Percentiles rank a stretch among this genome's conserved stretches.
Conservation (phyloP, 2,113 vertebrate genomes). For the Zosterops lateralis region DNA sequence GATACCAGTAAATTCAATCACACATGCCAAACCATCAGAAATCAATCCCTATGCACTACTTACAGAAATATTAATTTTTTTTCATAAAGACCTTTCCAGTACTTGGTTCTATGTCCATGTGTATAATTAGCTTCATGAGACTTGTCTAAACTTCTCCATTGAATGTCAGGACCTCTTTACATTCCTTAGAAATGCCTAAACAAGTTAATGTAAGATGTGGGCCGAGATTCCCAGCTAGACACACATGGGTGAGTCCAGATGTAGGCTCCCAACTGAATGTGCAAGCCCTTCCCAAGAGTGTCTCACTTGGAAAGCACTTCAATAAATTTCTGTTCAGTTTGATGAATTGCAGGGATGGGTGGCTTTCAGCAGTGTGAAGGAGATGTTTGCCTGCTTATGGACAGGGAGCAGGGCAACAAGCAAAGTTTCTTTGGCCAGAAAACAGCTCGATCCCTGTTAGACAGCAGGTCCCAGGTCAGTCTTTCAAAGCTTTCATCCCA, state of each 20-base stretch:
- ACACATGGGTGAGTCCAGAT: not conserved
- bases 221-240: not conserved
- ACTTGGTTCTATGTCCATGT: not conserved
- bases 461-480: not conserved
- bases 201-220: not conserved
- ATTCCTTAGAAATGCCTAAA: not conserved
- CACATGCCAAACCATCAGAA: not conserved
- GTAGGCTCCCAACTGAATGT: not conserved
- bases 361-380: not conserved
- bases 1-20: not conserved
- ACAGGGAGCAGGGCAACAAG: not conserved
- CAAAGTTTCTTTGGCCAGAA: not conserved
- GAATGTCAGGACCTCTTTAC: not conserved
- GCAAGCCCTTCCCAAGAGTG: not conserved
- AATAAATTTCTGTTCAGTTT: not conserved
- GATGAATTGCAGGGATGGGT: not conserved
- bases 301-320: not conserved
- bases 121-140: not conserved
- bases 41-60: not conserved
- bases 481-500: not conserved
- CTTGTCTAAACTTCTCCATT: not conserved
- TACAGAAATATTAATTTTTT: not conserved
- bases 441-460: accelerated
- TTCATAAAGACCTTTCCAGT: not conserved
- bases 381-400: not conserved